Percentiles rank a stretch among this genome's conserved stretches.
Evolutionary conservation across 2,888 invertebrate genomes (phyloP).

Genomic region (Papilio elwesi): DNA sequence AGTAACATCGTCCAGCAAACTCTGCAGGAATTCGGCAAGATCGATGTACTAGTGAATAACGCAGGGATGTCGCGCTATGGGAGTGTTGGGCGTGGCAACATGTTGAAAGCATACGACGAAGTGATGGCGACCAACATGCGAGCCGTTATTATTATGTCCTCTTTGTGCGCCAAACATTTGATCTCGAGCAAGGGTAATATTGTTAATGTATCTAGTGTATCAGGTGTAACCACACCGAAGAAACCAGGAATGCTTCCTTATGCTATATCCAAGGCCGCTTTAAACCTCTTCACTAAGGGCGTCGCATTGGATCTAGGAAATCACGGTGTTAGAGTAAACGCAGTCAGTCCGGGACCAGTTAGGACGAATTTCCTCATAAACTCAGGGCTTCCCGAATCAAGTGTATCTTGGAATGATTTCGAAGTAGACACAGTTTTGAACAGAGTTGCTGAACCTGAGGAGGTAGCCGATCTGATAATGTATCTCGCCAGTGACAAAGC

Average conservation of each 20-base stretch:
- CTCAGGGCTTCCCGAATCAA: slow-evolving; percentile 82
- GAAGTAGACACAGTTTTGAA: no score
- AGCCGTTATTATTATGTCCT: slow-evolving; percentile 89
- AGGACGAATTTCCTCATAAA: slow-evolving; percentile 85
- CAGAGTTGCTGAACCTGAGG: no score
- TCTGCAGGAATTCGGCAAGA: slow-evolving; percentile 85
- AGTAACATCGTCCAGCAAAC: slow-evolving; percentile 87
- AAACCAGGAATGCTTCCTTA: slow-evolving; percentile 92
- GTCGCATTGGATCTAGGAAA: slow-evolving; percentile 86
- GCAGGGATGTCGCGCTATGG: slow-evolving; percentile 88
- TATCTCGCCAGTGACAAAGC: no score
- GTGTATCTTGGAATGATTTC: no score
- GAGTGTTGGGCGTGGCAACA: slow-evolving; percentile 91
- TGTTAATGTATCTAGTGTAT: slow-evolving; percentile 97
- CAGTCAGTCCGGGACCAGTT: slow-evolving; percentile 92
- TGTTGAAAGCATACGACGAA: slow-evolving; percentile 88
- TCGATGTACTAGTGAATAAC: slow-evolving; percentile 91
- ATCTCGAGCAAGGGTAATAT: slow-evolving; percentile 91
- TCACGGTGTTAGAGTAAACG: slow-evolving; percentile 86
- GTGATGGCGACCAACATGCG: slow-evolving; percentile 94
- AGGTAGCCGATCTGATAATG: no score
- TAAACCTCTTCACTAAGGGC: slow-evolving; percentile 88
- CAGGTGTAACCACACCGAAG: slow-evolving; percentile 85
- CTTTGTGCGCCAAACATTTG: slow-evolving; percentile 92
- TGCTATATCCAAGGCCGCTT: slow-evolving; percentile 62